Conservation (phyloP, 2,797 vertebrate genomes). For the Coreius guichenoti region DNA sequence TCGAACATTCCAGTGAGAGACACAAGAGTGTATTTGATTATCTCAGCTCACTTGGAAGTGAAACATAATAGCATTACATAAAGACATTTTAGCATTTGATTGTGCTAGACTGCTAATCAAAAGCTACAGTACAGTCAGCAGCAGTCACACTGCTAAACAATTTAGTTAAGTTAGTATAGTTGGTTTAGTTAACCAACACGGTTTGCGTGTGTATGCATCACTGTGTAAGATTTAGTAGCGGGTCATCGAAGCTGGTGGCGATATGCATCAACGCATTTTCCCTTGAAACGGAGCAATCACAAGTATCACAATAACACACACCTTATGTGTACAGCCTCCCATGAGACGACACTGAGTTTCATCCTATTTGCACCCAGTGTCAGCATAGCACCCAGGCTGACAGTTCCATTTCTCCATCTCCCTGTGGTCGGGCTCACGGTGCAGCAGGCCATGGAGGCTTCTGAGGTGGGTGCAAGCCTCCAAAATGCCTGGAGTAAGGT, state of each 20-base stretch:
- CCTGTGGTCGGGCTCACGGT: conserved; percentile 71
- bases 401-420: conserved; percentile 77
- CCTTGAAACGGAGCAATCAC: conserved; percentile 71
- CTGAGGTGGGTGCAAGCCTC: conserved; percentile 66
- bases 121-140: not conserved
- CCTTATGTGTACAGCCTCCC: conserved; percentile 60
- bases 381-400: conserved; percentile 72
- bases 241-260: not conserved
- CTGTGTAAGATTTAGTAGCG: not conserved
- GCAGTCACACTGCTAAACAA: not conserved
- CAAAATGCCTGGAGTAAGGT: conserved; percentile 69
- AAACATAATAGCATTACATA: not conserved
- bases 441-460: conserved; percentile 61
- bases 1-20: not conserved
- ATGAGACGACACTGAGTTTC: conserved; percentile 68
- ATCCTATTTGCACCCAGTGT: conserved; percentile 81
- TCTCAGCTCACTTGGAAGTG: not conserved
- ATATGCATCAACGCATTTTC: conserved; percentile 74
- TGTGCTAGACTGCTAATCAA: not conserved
- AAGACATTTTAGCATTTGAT: not conserved
- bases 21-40: not conserved
- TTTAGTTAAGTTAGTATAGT: not conserved
- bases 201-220: not conserved
- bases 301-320: conserved; percentile 58
- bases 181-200: not conserved